Evolutionary conservation across 2,888 invertebrate genomes (phyloP).

Genomic region (Lacanobia oleracea): DNA sequence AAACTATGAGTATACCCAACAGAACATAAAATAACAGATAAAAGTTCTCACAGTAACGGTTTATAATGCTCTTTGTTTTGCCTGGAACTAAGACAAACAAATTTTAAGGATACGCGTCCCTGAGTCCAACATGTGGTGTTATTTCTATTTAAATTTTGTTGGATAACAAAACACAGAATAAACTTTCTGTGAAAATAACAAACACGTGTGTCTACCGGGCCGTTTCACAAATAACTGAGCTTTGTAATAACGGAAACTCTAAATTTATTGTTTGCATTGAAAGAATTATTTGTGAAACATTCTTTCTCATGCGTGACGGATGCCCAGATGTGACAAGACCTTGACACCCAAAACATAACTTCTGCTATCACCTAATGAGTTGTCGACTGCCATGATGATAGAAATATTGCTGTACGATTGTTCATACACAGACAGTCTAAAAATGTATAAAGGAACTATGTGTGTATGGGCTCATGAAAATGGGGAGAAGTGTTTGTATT

Average conservation of each 20-base stretch:
- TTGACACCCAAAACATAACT: conserved; percentile 4
- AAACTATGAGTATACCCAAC: conserved; percentile 51
- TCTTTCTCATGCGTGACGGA: conserved; percentile 23
- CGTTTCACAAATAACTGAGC: conserved; percentile 54
- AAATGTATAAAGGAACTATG: not conserved
- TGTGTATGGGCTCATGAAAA: not conserved
- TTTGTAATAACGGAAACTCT: conserved; percentile 49
- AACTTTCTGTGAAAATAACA: conserved; percentile 75
- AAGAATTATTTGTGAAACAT: conserved; percentile 37
- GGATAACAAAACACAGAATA: conserved; percentile 76
- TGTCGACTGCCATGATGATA: not conserved
- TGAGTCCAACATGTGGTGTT: conserved; percentile 78
- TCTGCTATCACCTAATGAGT: not conserved
- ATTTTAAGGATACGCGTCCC: conserved; percentile 73
- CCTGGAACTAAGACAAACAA: conserved; percentile 79
- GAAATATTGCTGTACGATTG: not conserved
- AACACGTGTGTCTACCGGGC: conserved; percentile 70
- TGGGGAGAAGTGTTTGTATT: no score
- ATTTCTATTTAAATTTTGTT: conserved; percentile 78
- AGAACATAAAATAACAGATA: conserved; percentile 75
- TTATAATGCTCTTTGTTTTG: conserved; percentile 73
- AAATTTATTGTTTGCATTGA: conserved; percentile 54
- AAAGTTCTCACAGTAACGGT: conserved; percentile 73
- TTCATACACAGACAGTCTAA: not conserved
- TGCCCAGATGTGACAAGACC: conserved; percentile 38